Percentiles rank a stretch among this genome's conserved stretches.
These are phyloP conservation scores for Malacosoma neustria DNA, from an alignment of 2,888 invertebrate genomes.

Conservation along the genomic window DNA sequence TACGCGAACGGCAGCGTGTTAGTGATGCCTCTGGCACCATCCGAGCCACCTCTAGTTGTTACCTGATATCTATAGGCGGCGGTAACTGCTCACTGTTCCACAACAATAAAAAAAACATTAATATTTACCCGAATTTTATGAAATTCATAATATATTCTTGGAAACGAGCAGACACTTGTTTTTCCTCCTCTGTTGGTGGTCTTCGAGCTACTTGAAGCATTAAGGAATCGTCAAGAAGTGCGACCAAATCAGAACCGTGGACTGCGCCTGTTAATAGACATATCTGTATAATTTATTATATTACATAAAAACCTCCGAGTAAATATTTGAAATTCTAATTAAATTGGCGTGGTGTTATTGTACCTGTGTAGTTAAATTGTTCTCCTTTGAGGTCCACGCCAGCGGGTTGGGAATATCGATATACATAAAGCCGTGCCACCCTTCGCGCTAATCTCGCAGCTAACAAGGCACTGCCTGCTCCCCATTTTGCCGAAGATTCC, in stretches of 20 bases:
- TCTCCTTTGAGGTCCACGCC: constrained; percentile 56
- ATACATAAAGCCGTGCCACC: constrained; percentile 68
- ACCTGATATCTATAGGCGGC: no score
- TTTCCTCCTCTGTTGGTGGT: constrained; percentile 75
- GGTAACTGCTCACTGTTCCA: no score
- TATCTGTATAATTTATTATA: no score
- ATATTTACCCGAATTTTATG: constrained; percentile 69
- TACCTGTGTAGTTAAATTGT: constrained; percentile 69
- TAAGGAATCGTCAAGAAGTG: constrained; percentile 78
- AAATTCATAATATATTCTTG: constrained; percentile 51
- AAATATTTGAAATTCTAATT: no score
- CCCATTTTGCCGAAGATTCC: constrained; percentile 74
- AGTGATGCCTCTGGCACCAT: no score
- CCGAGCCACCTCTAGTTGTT: no score
- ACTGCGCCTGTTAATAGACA: constrained; percentile 66
- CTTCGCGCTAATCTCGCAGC: constrained; percentile 66
- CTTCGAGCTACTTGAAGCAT: constrained; percentile 79
- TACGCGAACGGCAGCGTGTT: no score
- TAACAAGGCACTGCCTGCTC: constrained; percentile 72
- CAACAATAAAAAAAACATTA: no score
- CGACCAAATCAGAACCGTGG: constrained; percentile 79
- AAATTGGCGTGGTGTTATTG: no score
- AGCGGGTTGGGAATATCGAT: constrained; percentile 67
- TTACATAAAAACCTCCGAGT: no score
- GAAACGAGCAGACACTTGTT: constrained; percentile 51